Evolutionary conservation across 2,888 invertebrate genomes (phyloP).

Genomic region (Tinea trinotella): DNA sequence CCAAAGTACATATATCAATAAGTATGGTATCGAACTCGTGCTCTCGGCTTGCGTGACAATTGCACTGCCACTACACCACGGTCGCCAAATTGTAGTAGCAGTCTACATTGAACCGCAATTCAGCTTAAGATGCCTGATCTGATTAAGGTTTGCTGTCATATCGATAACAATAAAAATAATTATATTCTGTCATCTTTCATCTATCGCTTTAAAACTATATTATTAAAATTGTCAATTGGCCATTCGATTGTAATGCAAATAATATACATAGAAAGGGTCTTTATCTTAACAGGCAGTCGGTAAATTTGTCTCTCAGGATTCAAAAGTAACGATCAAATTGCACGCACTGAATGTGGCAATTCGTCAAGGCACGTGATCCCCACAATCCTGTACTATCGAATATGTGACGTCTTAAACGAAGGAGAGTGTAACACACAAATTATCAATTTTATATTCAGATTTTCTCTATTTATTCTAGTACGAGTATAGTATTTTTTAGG

Average conservation of each 20-base stretch:
- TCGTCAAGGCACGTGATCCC: constrained; percentile 10
- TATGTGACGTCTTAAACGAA: not conserved
- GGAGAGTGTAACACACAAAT: not conserved
- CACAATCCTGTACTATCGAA: not conserved
- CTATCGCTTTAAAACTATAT: no score
- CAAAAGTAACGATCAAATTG: constrained; percentile 8
- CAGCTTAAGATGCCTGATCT: no score
- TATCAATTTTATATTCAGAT: not conserved
- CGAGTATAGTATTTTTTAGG: not conserved
- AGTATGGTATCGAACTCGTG: no score
- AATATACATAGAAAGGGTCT: not conserved
- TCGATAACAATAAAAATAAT: no score
- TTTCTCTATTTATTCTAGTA: not conserved
- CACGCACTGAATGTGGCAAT: constrained; percentile 12
- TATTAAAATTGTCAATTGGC: no score
- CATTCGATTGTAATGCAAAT: not conserved
- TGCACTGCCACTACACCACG: no score
- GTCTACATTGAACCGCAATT: no score
- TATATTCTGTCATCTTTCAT: no score
- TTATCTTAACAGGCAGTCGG: not conserved
- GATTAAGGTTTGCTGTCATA: no score
- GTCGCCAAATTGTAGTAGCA: no score
- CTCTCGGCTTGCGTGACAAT: no score
- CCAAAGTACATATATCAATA: no score
- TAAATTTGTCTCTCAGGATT: constrained; percentile 6